Evolutionary conservation across 2,797 vertebrate species (phyloP), one percentile per base, ranked within the genome.

Genomic region (Enteromius treurensis): DNA sequence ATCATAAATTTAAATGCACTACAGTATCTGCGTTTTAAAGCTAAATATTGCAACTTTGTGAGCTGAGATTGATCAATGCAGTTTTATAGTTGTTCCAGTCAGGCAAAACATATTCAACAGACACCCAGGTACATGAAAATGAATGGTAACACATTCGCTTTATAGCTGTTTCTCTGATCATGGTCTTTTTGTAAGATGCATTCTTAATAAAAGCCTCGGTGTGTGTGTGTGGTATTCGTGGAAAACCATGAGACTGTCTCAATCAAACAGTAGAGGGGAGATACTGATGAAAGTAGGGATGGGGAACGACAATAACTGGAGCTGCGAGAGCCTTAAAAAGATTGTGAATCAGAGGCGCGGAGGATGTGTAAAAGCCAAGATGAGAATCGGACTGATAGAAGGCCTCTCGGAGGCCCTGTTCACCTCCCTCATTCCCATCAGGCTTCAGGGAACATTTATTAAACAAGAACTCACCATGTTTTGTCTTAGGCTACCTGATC

Each of bases 261-360:
- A 90, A 92, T 91, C 88, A 91, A 91, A 90, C 88, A 85, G 82
- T 86, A 86, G 77, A 80, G 83, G 77, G 78, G 86, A 89, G 85
- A 91, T 92, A 89, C 87, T 90, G 91, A 93, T 95, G 93, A 92
- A 90, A 93, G 88, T 84, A 17, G 75, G 88, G 91, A 93, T 92
- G 85, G 82, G 76, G 84, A 88, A 81, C 14, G 89, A 91, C 90
- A 91, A 88, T 89, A 90, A 89, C 87, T 87, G 69, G 70, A 49
- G 84, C 79, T 79, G 76, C 88, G 85, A 68, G 49, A 82, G 85
- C 88, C 85, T 89, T 84, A 82, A 90, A 87, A 89, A 55, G 85
- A 85, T 42, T 79, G 77, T 17, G 73, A 89, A 82, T 84, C 86
- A 85, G 82, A 70, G 81, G 84, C 13, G 14, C 58, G 14, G 5